Evolutionary conservation across 2,797 vertebrate genomes (phyloP), one percentile per base, ranked within the genome.

Genomic region (Lepidocolaptes lacrymiger): DNA sequence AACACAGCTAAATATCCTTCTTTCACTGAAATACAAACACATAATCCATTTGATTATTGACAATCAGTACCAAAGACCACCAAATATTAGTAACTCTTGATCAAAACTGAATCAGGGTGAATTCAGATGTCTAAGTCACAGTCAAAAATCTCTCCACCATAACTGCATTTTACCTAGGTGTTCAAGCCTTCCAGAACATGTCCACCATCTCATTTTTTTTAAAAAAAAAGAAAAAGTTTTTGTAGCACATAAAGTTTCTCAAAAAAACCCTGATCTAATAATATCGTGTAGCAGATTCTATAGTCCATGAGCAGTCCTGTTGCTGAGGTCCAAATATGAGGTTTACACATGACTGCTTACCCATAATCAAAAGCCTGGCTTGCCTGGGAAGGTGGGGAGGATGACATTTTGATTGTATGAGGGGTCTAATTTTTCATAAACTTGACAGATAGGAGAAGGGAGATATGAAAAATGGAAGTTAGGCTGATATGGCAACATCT

Each of bases 401-500:
- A 87, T 97, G 97, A 97, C 92, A 97, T 98, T 98, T 98, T 97
- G 94, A 95, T 96, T 95, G 72, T 87, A 90, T 73, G 83, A 94
- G 72, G 67, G 78, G 63, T 96, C 93, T 96, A 94, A 97, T 97
- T 98, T 97, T 96, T 97, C 91, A 94, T 96, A 97, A 97, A 96
- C 72, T 91, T 83, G 71, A 87, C 71, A 96, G 89, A 97, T 97
- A 96, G 85, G 84, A 91, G 86, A 96, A 97, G 92, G 55, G 37
- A 93, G 93, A 97, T 94, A 96, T 13, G 58, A 95, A 83, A 92
- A 96, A 96, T 94, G 71, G 51, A 59, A 95, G 91, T 91, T 51
- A 66, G 77, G 59, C 54, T 96, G 94, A 94, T 91, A 95, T 20
- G 56, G 61, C 83, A 91, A 88, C 91, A 94, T 96, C 90, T 97